Percentiles rank a stretch among this genome's conserved stretches.
phyloP scores from a whole-genome alignment of 2,888 invertebrate genomes.

The Agrochola lota region DNA sequence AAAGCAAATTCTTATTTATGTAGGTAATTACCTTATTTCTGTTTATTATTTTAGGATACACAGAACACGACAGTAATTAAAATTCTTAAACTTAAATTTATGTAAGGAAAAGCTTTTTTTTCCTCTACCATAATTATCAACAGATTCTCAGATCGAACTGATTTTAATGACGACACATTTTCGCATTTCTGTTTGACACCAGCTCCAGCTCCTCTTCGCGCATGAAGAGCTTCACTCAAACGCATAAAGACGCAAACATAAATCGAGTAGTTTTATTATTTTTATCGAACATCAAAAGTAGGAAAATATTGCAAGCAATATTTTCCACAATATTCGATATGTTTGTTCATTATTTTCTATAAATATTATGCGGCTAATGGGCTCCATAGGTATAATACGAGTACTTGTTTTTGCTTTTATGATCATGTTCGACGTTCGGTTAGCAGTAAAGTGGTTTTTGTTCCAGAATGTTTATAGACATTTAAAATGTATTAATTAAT shows the following conservation, averaged over 20 bases:
- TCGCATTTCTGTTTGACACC: not conserved
- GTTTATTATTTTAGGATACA: not conserved
- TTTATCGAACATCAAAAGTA: slow-evolving; percentile 24
- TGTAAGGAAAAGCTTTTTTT: not conserved
- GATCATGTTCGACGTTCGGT: slow-evolving; percentile 25
- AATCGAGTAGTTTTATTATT: slow-evolving; percentile 19
- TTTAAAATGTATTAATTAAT: not conserved
- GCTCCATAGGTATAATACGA: slow-evolving; percentile 5
- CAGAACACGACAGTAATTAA: too few relatives aligned
- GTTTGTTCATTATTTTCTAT: slow-evolving; percentile 51
- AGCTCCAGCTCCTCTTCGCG: not conserved
- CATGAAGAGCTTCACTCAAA: slow-evolving; percentile 19
- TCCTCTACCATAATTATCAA: not conserved
- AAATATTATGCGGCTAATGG: slow-evolving; percentile 50
- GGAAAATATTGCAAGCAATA: slow-evolving; percentile 11
- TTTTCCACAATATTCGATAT: slow-evolving; percentile 39
- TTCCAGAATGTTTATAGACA: not conserved
- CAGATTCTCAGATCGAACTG: not conserved
- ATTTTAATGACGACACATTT: slow-evolving; percentile 31
- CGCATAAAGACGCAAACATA: not conserved
- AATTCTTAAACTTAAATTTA: not conserved
- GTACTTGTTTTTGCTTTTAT: slow-evolving; percentile 39
- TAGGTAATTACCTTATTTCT: not conserved
- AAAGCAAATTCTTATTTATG: not conserved
- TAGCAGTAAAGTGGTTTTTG: slow-evolving; percentile 36